Evolutionary conservation across 2,888 invertebrate genomes (phyloP), one percentile per base, ranked within the genome.

Genomic region (Pseudococcus longispinus): DNA sequence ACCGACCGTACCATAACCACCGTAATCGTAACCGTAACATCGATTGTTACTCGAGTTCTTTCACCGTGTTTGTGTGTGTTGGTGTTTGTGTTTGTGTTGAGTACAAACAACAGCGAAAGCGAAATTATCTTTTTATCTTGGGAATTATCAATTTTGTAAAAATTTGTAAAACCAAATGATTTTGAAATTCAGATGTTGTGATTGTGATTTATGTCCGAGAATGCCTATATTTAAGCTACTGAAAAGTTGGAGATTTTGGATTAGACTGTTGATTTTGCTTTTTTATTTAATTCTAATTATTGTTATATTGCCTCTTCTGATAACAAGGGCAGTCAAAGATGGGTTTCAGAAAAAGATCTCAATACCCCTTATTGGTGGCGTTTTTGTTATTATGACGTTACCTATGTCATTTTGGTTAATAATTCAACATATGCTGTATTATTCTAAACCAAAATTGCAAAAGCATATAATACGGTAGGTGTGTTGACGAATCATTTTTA

Each of bases 391-490:
- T 88, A 92, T 97, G 87, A 96, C 98, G 0, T 92, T 98, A 83
- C 98, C 98, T 0, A 95, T 98, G 88, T 96, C 98, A 77, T 93
- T 98, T 89, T 98, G 97, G 95, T 97, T 97, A 91, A 98, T 98
- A 89, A 94, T 96, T 80, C 96, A 97, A 91, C 98, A 98, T 91
- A 94, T 98, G 90, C 95, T 97, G 87, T 95, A 98, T 91, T 98
- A 97, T 90, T 97, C 96, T 0, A 96, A 97, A 90, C 98, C 98
- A 20, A 94, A 94, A 89, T 92, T 98, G 89, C 98, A 98, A 90
- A 96, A 97, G 91, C 96, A 97, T 91, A 96, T 98, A 88, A 97
- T 98, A 89, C 94, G 98, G 95, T 96, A 91, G 89, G 89, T 83
- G 37, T 70, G 18, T 70, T 44, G 26, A 37, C 0, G 85, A 80